These are phyloP conservation scores for Danionella cerebrum DNA, from an alignment of 2,113 vertebrate species.

Conservation along the genomic window DNA sequence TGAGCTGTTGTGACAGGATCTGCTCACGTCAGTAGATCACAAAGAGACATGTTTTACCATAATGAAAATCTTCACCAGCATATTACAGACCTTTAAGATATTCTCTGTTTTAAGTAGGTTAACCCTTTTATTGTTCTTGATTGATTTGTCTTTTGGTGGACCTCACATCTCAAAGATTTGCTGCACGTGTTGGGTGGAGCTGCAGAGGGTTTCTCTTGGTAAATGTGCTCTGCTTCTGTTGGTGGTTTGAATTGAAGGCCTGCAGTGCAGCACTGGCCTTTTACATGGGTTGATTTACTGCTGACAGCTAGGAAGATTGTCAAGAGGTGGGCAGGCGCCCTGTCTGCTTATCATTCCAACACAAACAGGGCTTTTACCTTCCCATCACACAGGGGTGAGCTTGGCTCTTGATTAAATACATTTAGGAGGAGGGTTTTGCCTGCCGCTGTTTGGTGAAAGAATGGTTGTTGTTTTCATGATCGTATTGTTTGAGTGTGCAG, in stretches of 20 bases:
- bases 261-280: not conserved
- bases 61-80: too few relatives aligned
- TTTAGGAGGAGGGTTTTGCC: not conserved
- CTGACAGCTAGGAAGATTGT: conserved; percentile 22
- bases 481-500: not conserved
- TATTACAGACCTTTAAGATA: too few relatives aligned
- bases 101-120: too few relatives aligned
- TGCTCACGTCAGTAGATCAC: too few relatives aligned
- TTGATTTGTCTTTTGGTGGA: too few relatives aligned
- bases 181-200: not conserved
- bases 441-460: not conserved
- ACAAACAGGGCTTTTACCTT: not conserved
- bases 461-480: not conserved
- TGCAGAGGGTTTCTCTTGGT: not conserved
- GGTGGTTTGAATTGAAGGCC: not conserved
- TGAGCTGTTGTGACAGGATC: too few relatives aligned
- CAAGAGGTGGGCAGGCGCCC: not conserved
- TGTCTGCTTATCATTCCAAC: not conserved
- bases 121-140: too few relatives aligned
- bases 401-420: not conserved
- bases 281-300: conserved; percentile 16
- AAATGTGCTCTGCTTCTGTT: conserved; percentile 1
- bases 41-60: too few relatives aligned
- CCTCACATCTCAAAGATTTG: too few relatives aligned
- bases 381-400: not conserved